Evolutionary conservation across 2,113 vertebrate species (phyloP).

Genomic region (Takifugu bimaculatus): DNA sequence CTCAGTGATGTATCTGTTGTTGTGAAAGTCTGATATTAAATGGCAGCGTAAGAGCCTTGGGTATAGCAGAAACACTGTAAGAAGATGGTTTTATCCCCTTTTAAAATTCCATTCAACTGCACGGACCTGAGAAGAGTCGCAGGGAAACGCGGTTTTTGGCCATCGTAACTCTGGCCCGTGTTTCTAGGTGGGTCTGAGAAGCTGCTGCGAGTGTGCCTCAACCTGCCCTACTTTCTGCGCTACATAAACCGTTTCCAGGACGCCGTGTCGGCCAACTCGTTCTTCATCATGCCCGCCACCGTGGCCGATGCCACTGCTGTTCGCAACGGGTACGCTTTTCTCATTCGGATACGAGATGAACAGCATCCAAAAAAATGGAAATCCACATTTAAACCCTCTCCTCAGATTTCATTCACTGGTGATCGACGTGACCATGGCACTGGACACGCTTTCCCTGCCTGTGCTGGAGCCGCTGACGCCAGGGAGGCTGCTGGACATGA

Average conservation of each 20-base stretch:
- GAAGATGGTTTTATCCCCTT: no score
- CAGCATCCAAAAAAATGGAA: not conserved
- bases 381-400: not conserved
- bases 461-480: constrained; percentile 95
- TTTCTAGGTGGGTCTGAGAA: constrained; percentile 93
- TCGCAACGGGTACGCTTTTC: constrained; percentile 85
- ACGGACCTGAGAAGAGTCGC: not conserved
- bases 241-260: constrained; percentile 99
- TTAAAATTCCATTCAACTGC: no score
- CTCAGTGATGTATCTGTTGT: no score
- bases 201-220: constrained; percentile 92
- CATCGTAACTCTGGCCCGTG: not conserved
- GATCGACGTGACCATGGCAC: constrained; percentile 97
- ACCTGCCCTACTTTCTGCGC: constrained; percentile 94
- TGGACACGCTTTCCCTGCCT: constrained; percentile 94
- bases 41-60: not conserved
- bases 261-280: constrained; percentile 95
- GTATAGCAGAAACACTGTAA: not conserved
- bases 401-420: constrained; percentile 94
- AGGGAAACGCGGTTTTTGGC: no score
- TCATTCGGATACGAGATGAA: not conserved
- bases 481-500: constrained; percentile 91
- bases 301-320: constrained; percentile 97
- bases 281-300: constrained; percentile 98
- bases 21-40: no score